Conservation (phyloP, 1,140 invertebrate genomes). For the Heliothis virescens region DNA sequence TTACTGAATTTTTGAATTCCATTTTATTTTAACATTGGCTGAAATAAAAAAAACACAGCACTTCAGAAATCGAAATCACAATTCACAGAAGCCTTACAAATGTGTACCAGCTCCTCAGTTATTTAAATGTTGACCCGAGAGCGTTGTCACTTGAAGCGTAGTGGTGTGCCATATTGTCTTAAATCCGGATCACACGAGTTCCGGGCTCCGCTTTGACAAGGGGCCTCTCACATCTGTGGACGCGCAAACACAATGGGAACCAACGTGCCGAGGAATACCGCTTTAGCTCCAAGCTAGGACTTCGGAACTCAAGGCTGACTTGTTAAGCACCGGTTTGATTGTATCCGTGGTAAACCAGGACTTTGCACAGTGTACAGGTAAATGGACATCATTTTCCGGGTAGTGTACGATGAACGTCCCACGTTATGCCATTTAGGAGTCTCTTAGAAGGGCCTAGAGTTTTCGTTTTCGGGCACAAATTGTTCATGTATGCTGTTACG, state of each 20-base stretch:
- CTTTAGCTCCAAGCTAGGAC: neutral
- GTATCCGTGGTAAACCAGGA: neutral
- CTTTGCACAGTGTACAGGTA: too few species aligned
- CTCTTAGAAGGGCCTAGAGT: too few species aligned
- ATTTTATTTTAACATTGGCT: too few species aligned
- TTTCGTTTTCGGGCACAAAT: too few species aligned
- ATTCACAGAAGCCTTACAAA: neutral
- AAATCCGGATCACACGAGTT: conserved; percentile 45
- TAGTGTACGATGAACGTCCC: too few species aligned
- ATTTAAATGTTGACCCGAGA: conserved; percentile 36
- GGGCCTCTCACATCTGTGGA: conserved; percentile 20
- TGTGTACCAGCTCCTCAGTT: conserved; percentile 3
- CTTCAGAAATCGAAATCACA: neutral
- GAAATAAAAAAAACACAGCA: too few species aligned
- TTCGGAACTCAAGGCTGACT: neutral
- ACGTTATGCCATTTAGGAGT: too few species aligned
- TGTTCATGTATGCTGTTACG: too few species aligned
- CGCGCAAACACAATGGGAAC: conserved; percentile 40
- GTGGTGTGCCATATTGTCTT: conserved; percentile 43
- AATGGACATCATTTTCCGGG: too few species aligned
- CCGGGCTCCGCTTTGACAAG: conserved; percentile 30
- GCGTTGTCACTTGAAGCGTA: conserved; percentile 15
- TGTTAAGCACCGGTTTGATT: neutral
- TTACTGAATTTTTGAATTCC: too few species aligned
- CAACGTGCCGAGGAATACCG: conserved; percentile 39